Conservation (phyloP, 1,140 invertebrate genomes). For the Sarcophaga bullata region DNA sequence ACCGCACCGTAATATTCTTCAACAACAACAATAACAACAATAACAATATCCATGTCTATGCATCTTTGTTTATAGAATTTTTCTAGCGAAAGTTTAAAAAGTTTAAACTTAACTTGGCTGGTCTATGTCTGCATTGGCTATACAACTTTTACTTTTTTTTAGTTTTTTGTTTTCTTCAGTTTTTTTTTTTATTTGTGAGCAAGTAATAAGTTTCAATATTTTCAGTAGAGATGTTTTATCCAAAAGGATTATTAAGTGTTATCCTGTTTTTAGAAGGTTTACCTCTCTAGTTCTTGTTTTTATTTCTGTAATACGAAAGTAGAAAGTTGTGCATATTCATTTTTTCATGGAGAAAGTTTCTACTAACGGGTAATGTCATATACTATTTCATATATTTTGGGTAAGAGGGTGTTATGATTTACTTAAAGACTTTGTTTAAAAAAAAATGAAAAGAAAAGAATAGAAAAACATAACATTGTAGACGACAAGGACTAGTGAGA, state of each 20-base stretch:
- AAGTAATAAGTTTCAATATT: constrained; percentile 39
- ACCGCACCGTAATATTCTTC: too few relatives aligned
- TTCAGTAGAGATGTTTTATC: constrained; percentile 40
- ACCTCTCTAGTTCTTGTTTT: background rate
- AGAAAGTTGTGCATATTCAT: background rate
- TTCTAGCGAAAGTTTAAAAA: background rate
- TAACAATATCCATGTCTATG: background rate
- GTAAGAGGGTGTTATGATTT: constrained; percentile 18
- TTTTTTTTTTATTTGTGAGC: background rate
- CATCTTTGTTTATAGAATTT: background rate
- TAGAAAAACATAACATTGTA: too few relatives aligned
- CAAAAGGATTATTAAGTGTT: constrained; percentile 41
- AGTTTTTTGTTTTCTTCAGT: too few relatives aligned
- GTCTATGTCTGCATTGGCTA: background rate
- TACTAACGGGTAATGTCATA: too few relatives aligned
- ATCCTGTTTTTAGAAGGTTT: constrained; percentile 29
- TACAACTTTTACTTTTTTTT: background rate
- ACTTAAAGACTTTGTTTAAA: background rate
- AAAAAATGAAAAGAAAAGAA: background rate
- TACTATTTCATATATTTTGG: background rate
- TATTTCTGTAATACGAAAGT: background rate
- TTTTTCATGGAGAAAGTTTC: too few relatives aligned
- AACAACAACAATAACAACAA: background rate
- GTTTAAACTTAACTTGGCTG: background rate
- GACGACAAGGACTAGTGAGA: background rate